phyloP scores from a whole-genome alignment of 1,140 invertebrate genomes.

The Zaprionus nigranus region DNA sequence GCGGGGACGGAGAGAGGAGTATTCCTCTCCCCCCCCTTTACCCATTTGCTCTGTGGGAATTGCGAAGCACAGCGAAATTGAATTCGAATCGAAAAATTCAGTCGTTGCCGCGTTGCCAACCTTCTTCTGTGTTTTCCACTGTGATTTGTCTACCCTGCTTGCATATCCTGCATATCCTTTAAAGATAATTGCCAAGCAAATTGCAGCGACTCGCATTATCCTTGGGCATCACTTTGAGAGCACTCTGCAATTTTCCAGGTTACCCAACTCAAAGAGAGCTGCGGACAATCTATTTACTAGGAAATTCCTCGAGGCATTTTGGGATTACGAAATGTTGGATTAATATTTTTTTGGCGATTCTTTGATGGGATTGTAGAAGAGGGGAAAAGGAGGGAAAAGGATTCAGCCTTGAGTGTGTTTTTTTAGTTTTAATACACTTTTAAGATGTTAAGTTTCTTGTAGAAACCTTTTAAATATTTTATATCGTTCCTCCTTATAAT shows the following conservation, averaged over 20 bases:
- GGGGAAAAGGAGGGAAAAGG: background rate
- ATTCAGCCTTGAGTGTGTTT: background rate
- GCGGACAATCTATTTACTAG: background rate
- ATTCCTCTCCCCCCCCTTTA: slow-evolving; percentile 4
- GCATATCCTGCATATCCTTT: slow-evolving; percentile 9
- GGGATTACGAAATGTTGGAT: background rate
- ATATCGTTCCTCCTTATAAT: too few relatives aligned
- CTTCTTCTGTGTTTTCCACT: background rate
- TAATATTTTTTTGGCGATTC: background rate
- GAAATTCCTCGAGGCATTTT: background rate
- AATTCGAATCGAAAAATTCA: slow-evolving; percentile 66
- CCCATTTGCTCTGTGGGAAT: slow-evolving; percentile 46
- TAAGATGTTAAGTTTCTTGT: too few relatives aligned
- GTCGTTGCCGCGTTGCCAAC: slow-evolving; percentile 21
- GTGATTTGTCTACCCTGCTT: slow-evolving; percentile 13
- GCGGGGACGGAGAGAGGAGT: background rate
- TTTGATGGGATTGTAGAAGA: background rate
- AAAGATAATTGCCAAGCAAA: slow-evolving; percentile 40
- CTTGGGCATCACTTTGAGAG: slow-evolving; percentile 47
- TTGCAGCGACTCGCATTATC: slow-evolving; percentile 43
- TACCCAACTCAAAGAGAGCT: slow-evolving; percentile 1
- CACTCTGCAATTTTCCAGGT: slow-evolving; percentile 16
- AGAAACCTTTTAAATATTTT: too few relatives aligned
- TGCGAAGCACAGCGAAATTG: slow-evolving; percentile 58
- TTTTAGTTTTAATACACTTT: background rate